phyloP scores from a whole-genome alignment of 2,888 invertebrate species.

The Neria commutata region DNA sequence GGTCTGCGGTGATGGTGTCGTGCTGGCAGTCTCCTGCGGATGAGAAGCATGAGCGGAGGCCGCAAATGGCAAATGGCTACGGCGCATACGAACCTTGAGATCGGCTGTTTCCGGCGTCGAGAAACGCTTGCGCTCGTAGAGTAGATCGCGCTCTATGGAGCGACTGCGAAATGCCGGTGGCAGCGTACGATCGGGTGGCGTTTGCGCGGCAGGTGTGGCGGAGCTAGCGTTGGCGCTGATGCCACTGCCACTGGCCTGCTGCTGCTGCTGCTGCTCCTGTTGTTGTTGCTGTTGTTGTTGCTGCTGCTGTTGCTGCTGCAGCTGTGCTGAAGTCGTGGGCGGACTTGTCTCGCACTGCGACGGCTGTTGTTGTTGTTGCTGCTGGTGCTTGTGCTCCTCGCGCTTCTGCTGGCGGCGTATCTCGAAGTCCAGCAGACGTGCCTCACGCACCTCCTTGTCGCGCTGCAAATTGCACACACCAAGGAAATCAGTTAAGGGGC shows the following conservation, averaged over 20 bases:
- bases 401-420: slow-evolving; percentile 61
- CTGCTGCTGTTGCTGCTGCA: slow-evolving; percentile 26
- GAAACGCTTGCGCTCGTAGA: slow-evolving; percentile 56
- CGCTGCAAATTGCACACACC: slow-evolving; percentile 39
- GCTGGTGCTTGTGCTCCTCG: slow-evolving; percentile 54
- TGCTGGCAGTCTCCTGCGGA: slow-evolving; percentile 55
- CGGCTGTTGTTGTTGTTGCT: slow-evolving; percentile 19
- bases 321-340: background rate
- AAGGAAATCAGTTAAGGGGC: background rate
- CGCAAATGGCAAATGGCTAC: background rate
- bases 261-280: slow-evolving; percentile 22
- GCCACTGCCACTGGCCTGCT: slow-evolving; percentile 27
- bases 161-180: slow-evolving; percentile 60
- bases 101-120: slow-evolving; percentile 53
- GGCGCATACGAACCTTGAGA: slow-evolving; percentile 50
- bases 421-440: slow-evolving; percentile 61
- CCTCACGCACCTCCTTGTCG: slow-evolving; percentile 61
- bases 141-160: slow-evolving; percentile 56
- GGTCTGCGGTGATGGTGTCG: slow-evolving; percentile 60
- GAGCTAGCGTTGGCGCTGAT: slow-evolving; percentile 37
- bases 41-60: background rate
- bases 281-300: slow-evolving; percentile 24
- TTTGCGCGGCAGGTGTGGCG: slow-evolving; percentile 47
- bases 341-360: background rate
- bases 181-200: slow-evolving; percentile 54